Evolutionary conservation across 2,888 invertebrate genomes (phyloP).

Genomic region (Drosophila percnosoma): DNA sequence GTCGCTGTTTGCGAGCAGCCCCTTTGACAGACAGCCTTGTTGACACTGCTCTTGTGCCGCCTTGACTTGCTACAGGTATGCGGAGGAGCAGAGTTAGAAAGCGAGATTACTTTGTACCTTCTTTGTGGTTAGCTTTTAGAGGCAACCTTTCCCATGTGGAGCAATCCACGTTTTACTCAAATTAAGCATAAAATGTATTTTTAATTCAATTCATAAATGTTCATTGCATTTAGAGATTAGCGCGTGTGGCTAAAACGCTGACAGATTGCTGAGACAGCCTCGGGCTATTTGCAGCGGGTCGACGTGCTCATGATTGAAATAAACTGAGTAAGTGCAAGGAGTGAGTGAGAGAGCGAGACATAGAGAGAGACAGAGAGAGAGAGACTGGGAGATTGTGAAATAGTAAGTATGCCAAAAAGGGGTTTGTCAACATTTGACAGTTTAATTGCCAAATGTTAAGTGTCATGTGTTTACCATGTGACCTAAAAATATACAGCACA

Average conservation of each 20-base stretch:
- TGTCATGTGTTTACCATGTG: constrained; percentile 50
- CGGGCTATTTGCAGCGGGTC: constrained; percentile 8
- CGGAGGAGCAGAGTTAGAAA: constrained; percentile 37
- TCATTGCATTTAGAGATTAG: constrained; percentile 30
- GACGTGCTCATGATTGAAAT: neutral
- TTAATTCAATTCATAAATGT: constrained; percentile 59
- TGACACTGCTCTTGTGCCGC: constrained; percentile 55
- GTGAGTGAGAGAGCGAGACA: neutral
- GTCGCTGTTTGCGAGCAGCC: constrained; percentile 31
- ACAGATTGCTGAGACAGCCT: constrained; percentile 35
- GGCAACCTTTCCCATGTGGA: constrained; percentile 1
- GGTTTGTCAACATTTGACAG: constrained; percentile 54
- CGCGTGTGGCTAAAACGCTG: constrained; percentile 34
- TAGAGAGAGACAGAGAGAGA: neutral
- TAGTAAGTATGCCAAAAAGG: constrained; percentile 1
- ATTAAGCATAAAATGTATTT: constrained; percentile 67
- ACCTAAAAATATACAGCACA: constrained; percentile 36
- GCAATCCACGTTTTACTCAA: constrained; percentile 31
- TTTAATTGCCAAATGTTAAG: constrained; percentile 64
- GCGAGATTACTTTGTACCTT: constrained; percentile 38
- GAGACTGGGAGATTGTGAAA: neutral
- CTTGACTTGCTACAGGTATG: constrained; percentile 58
- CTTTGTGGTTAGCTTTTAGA: constrained; percentile 29
- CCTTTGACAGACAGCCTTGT: constrained; percentile 48
- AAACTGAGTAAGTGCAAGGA: neutral